Conservation (phyloP, 1,140 invertebrate genomes). For the Vanessa tameamea region DNA sequence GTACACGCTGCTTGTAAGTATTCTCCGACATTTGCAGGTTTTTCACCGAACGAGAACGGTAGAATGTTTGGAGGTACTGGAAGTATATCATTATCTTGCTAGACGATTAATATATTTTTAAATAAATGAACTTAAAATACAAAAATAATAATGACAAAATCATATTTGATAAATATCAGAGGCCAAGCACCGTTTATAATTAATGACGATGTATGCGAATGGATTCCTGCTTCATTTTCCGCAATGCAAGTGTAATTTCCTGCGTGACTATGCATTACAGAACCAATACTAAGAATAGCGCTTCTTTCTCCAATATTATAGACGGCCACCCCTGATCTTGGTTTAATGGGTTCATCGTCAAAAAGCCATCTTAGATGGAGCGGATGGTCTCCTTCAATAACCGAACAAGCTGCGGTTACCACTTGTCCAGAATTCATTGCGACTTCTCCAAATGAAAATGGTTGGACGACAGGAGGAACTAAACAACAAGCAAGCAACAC, state of each 20-base stretch:
- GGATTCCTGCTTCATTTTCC: conserved; percentile 83
- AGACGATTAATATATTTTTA: conserved; percentile 43
- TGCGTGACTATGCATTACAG: conserved; percentile 82
- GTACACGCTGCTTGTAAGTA: conserved; percentile 89
- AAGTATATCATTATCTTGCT: conserved; percentile 49
- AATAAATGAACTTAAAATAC: conserved; percentile 42
- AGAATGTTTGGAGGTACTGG: conserved; percentile 83
- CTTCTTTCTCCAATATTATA: conserved; percentile 83
- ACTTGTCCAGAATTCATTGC: conserved; percentile 85
- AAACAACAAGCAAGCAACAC: conserved; percentile 67
- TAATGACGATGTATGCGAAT: conserved; percentile 76
- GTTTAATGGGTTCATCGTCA: conserved; percentile 81
- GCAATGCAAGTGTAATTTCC: conserved; percentile 86
- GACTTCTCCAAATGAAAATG: conserved; percentile 87
- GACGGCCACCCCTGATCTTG: conserved; percentile 79
- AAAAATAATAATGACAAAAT: conserved; percentile 29
- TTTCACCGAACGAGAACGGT: conserved; percentile 84
- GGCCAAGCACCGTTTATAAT: conserved; percentile 82
- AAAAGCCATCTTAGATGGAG: conserved; percentile 86
- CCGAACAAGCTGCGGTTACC: conserved; percentile 85
- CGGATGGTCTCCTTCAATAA: conserved; percentile 87
- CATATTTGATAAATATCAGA: conserved; percentile 30
- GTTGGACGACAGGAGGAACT: conserved; percentile 88
- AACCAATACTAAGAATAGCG: conserved; percentile 85
- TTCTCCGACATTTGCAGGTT: conserved; percentile 86